Conservation (phyloP, 2,797 vertebrate genomes). For the Sebastes vulpes region DNA sequence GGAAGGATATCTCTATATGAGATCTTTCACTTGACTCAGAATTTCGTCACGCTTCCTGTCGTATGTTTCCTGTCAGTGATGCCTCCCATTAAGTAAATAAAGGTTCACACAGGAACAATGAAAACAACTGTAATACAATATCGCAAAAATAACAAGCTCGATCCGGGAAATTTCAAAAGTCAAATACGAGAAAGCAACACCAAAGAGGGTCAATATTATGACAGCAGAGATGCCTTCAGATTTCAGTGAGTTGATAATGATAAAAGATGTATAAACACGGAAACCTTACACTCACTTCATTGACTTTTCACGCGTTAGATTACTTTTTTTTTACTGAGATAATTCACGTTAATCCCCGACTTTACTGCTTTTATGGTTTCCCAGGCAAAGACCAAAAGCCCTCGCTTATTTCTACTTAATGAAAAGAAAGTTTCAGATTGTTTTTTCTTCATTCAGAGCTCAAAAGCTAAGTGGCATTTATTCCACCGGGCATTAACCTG, state of each 20-base stretch:
- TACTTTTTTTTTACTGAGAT: background rate
- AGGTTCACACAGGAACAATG: background rate
- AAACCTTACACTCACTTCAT: constrained; percentile 3
- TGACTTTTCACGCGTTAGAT: background rate
- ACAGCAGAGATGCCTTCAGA: constrained; percentile 22
- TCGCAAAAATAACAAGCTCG: constrained; percentile 41
- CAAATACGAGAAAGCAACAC: background rate
- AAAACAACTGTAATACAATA: constrained; percentile 37
- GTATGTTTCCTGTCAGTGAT: constrained; percentile 52
- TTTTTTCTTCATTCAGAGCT: constrained; percentile 28
- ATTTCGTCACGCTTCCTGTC: constrained; percentile 49
- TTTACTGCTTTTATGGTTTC: constrained; percentile 5
- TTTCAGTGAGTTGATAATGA: constrained; percentile 10
- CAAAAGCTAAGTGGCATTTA: constrained; percentile 48
- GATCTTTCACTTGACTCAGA: constrained; percentile 70
- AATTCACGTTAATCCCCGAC: background rate
- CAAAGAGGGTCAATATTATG: constrained; percentile 45
- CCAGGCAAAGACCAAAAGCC: constrained; percentile 1
- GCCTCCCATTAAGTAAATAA: constrained; percentile 43
- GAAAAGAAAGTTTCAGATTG: constrained; percentile 19
- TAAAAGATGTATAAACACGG: constrained; percentile 34
- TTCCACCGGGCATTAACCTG: constrained; percentile 53
- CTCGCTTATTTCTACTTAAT: background rate
- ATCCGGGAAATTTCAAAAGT: constrained; percentile 10
- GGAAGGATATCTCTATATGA: constrained; percentile 13